Percentiles rank a stretch among this genome's conserved stretches.
Evolutionary conservation across 2,888 invertebrate genomes (phyloP).

Genomic region (Alloscopus bannaensis): DNA sequence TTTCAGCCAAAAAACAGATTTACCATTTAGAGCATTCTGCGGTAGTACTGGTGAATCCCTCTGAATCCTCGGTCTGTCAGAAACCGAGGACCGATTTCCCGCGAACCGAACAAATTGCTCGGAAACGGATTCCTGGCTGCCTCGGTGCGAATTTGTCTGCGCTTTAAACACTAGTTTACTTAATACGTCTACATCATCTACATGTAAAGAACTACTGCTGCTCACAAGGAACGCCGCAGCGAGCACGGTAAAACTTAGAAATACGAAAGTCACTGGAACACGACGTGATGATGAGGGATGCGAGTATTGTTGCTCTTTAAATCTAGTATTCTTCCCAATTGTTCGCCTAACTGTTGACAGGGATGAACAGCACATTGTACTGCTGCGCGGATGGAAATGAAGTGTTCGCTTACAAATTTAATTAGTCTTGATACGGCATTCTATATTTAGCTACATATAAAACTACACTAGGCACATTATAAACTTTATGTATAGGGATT

Average conservation of each 20-base stretch:
- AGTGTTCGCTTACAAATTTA: not conserved
- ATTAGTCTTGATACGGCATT: not conserved
- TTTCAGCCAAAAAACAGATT: too few relatives aligned
- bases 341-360: not conserved
- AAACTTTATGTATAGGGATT: too few relatives aligned
- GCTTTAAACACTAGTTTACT: constrained; percentile 8
- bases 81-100: not conserved
- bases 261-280: not conserved
- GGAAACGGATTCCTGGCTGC: not conserved
- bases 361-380: not conserved
- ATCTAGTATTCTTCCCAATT: constrained; percentile 36
- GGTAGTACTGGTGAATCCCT: not conserved
- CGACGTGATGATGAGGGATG: not conserved
- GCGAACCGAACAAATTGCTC: constrained; percentile 25
- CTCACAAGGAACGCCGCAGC: not conserved
- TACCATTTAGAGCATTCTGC: too few relatives aligned
- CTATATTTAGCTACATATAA: not conserved
- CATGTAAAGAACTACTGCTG: constrained; percentile 1
- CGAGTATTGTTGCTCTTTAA: constrained; percentile 12
- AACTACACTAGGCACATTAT: too few relatives aligned
- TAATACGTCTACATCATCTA: constrained; percentile 2
- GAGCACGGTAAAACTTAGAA: not conserved
- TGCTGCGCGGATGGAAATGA: not conserved
- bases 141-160: too few relatives aligned
- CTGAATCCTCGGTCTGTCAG: not conserved